phyloP scores from a whole-genome alignment of 2,113 vertebrate species.

The Takifugu bimaculatus region DNA sequence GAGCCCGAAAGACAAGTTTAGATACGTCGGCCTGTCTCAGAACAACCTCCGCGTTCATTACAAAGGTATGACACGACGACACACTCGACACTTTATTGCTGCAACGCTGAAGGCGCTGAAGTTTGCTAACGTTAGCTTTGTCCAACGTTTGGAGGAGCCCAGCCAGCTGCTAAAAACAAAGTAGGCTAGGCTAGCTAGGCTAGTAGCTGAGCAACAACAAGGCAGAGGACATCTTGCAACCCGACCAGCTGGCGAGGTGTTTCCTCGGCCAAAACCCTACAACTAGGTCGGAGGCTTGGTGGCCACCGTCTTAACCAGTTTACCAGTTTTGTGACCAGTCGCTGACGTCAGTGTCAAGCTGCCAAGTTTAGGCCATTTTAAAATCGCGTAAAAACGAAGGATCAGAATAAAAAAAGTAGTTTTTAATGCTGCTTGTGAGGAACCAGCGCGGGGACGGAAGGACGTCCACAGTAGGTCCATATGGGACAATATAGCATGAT shows the following conservation, averaged over 20 bases:
- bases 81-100: background rate
- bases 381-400: too few relatives aligned
- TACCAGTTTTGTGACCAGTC: constrained; percentile 5
- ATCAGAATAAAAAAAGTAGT: too few relatives aligned
- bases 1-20: constrained; percentile 99
- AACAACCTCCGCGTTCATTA: constrained; percentile 98
- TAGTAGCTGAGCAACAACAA: constrained; percentile 56
- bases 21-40: constrained; percentile 97
- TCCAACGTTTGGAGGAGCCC: constrained; percentile 10
- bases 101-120: constrained; percentile 2
- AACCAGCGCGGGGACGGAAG: too few relatives aligned
- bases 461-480: too few relatives aligned
- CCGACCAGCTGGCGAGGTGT: constrained; percentile 59
- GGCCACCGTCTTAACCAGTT: constrained; percentile 12
- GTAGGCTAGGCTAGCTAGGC: constrained; percentile 28
- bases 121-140: constrained; percentile 35
- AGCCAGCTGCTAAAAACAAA: constrained; percentile 67
- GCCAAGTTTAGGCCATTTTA: background rate
- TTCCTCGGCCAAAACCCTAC: constrained; percentile 39
- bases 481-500: too few relatives aligned
- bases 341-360: background rate
- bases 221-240: constrained; percentile 66
- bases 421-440: too few relatives aligned
- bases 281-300: constrained; percentile 30
- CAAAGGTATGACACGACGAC: constrained; percentile 81